Evolutionary conservation across 2,797 vertebrate species (phyloP).

Genomic region (Anabas testudineus): DNA sequence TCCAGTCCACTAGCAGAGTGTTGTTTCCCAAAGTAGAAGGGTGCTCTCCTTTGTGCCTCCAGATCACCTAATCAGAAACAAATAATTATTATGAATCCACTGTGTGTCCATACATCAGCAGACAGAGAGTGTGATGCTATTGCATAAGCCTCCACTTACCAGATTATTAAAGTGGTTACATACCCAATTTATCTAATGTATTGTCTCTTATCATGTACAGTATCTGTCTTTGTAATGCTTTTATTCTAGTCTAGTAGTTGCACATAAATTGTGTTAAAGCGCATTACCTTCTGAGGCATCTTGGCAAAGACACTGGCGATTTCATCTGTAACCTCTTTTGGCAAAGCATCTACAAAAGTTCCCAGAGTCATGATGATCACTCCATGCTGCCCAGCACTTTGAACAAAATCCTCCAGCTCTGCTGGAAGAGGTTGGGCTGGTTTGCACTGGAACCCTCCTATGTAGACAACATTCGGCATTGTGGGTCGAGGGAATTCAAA

Average conservation of each 20-base stretch:
- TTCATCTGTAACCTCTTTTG: slow-evolving; percentile 57
- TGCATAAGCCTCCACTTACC: no score
- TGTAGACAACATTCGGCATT: slow-evolving; percentile 84
- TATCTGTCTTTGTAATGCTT: no score
- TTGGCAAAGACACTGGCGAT: slow-evolving; percentile 76
- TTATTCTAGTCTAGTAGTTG: no score
- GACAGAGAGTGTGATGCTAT: background rate
- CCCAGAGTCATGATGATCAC: slow-evolving; percentile 85
- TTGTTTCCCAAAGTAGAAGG: slow-evolving; percentile 81
- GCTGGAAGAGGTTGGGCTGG: slow-evolving; percentile 73
- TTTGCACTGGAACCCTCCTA: slow-evolving; percentile 85
- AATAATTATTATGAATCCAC: background rate
- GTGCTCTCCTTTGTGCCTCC: slow-evolving; percentile 73
- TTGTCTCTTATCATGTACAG: no score
- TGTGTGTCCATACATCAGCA: background rate
- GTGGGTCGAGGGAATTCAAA: slow-evolving; percentile 86
- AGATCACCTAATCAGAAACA: slow-evolving; percentile 71
- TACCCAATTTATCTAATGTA: no score
- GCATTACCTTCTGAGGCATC: slow-evolving; percentile 82
- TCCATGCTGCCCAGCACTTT: slow-evolving; percentile 80
- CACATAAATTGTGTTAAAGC: no score
- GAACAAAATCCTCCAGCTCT: slow-evolving; percentile 80
- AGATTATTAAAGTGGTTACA: no score
- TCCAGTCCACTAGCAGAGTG: slow-evolving; percentile 81
- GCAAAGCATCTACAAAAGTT: slow-evolving; percentile 69